These are phyloP conservation scores for Alauda arvensis DNA, from an alignment of 2,797 vertebrate species.

Conservation along the genomic window DNA sequence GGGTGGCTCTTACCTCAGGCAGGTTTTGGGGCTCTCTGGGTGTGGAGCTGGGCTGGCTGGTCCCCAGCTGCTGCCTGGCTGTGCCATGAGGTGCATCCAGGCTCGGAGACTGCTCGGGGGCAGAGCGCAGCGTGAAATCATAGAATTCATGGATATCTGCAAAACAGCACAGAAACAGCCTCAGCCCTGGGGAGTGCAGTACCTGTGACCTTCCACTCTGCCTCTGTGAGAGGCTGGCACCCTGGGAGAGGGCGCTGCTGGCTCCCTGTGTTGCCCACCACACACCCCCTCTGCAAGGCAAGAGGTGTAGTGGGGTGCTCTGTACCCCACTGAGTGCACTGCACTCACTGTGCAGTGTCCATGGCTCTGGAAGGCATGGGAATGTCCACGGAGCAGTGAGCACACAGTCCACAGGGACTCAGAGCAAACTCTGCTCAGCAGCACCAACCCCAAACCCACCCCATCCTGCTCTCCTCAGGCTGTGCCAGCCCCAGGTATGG, in stretches of 20 bases:
- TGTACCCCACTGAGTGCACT: not conserved
- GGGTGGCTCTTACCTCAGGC: not conserved
- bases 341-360: rapidly evolving
- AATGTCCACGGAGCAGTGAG: not conserved
- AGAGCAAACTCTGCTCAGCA: not conserved
- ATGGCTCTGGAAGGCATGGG: not conserved
- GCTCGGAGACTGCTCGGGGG: not conserved
- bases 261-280: not conserved
- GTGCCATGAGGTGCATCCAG: rapidly evolving
- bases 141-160: slow-evolving; percentile 63
- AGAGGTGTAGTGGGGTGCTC: not conserved
- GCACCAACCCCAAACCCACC: not conserved
- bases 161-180: not conserved
- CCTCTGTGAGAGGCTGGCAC: not conserved
- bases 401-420: rapidly evolving
- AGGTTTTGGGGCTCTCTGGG: not conserved
- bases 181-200: not conserved
- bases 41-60: not conserved
- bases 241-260: not conserved
- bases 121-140: slow-evolving; percentile 1
- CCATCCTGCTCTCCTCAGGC: not conserved
- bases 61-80: not conserved
- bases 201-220: not conserved
- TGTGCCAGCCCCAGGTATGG: not conserved
- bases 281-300: not conserved